Evolutionary conservation across 2,113 vertebrate species (phyloP).

Genomic region (Melierax canorus): DNA sequence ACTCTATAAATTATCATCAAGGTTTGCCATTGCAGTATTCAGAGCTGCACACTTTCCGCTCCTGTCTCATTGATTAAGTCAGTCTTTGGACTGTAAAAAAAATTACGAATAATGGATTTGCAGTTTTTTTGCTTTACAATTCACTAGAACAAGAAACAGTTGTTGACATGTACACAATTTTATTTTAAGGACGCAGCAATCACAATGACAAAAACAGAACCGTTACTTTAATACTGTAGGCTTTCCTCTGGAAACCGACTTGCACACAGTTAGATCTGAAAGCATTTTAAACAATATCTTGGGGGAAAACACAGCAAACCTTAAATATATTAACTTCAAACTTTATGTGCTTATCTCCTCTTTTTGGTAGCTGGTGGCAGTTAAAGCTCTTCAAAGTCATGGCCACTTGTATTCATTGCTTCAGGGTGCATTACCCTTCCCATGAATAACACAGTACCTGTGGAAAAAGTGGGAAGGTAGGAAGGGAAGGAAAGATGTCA

Average conservation of each 20-base stretch:
- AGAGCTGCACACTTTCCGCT: background rate
- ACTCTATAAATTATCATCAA: background rate
- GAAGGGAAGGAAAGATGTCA: background rate
- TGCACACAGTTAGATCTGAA: conserved; percentile 53
- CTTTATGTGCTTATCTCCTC: conserved; percentile 72
- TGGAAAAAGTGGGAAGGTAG: background rate
- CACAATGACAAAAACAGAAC: conserved; percentile 65
- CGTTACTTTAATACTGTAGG: conserved; percentile 68
- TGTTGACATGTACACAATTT: conserved; percentile 66
- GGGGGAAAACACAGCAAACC: conserved; percentile 68
- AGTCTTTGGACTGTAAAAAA: conserved; percentile 36
- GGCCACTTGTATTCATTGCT: conserved; percentile 83
- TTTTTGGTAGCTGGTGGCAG: conserved; percentile 19
- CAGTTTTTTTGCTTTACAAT: conserved; percentile 12
- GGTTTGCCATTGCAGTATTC: background rate
- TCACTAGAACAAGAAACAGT: conserved; percentile 56
- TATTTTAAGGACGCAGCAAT: conserved; percentile 77
- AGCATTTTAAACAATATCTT: conserved; percentile 61
- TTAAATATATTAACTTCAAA: conserved; percentile 75
- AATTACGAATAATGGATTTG: background rate
- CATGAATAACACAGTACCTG: conserved; percentile 93
- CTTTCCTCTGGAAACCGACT: conserved; percentile 61
- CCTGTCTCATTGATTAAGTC: conserved; percentile 6
- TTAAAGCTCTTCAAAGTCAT: conserved; percentile 88
- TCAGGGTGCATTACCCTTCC: conserved; percentile 97